Percentiles rank a stretch among this genome's conserved stretches.
Conservation (phyloP, 2,888 invertebrate species). For the Trachelus tabidus region DNA sequence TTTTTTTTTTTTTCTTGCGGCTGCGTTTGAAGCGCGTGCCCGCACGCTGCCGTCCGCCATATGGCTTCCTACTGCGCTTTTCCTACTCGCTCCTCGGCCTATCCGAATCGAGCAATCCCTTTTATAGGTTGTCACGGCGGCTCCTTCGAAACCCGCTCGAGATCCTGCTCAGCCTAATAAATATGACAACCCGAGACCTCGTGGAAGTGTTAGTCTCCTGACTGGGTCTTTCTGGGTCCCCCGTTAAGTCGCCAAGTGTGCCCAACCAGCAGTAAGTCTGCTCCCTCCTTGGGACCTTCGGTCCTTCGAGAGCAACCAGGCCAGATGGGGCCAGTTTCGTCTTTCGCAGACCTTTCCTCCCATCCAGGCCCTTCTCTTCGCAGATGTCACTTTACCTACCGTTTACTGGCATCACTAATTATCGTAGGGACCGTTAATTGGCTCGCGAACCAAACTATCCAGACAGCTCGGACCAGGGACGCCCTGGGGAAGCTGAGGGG, state of each 20-base stretch:
- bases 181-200: constrained; percentile 44
- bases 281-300: neutral
- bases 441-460: constrained; percentile 42
- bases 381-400: constrained; percentile 41
- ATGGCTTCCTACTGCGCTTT: constrained; percentile 36
- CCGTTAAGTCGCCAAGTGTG: neutral
- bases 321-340: constrained; percentile 16
- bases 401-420: constrained; percentile 47
- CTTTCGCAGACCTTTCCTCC: constrained; percentile 18
- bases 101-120: neutral
- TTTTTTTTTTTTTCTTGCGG: constrained; percentile 1
- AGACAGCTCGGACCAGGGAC: neutral
- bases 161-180: constrained; percentile 36
- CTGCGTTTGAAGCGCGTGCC: constrained; percentile 40
- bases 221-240: constrained; percentile 16
- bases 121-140: neutral
- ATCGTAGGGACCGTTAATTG: constrained; percentile 50
- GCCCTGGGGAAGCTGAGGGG: neutral
- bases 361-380: constrained; percentile 18
- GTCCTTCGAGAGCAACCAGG: neutral
- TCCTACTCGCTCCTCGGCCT: neutral
- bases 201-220: constrained; percentile 36
- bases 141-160: neutral
- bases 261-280: neutral
- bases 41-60: constrained; percentile 41